These are phyloP conservation scores for Leucoptera coffeella DNA, from an alignment of 2,888 invertebrate genomes.

Conservation along the genomic window DNA sequence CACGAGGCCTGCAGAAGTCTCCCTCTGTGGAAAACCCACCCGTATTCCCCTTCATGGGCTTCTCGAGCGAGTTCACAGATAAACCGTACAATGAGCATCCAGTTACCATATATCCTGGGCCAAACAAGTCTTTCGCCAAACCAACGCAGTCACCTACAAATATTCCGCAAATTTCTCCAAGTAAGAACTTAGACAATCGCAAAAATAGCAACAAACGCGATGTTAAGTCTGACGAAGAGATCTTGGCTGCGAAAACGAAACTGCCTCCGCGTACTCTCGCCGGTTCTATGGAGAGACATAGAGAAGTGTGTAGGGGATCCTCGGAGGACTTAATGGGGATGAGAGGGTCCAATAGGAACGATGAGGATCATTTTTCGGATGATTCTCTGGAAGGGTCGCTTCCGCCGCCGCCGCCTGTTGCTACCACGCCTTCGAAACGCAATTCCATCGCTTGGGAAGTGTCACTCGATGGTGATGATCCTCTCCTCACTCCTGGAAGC, in stretches of 20 bases:
- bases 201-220: conserved; percentile 27
- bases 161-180: conserved; percentile 34
- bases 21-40: conserved; percentile 38
- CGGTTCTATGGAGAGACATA: conserved; percentile 68
- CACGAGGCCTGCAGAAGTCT: conserved; percentile 24
- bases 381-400: conserved; percentile 76
- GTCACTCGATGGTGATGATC: conserved; percentile 66
- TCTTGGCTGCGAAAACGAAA: conserved; percentile 43
- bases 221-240: conserved; percentile 25
- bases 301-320: conserved; percentile 68
- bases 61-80: conserved; percentile 40
- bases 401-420: conserved; percentile 49
- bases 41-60: conserved; percentile 44
- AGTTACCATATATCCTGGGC: conserved; percentile 61
- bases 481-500: conserved; percentile 63
- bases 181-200: conserved; percentile 21
- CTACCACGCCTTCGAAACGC: conserved; percentile 60
- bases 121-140: conserved; percentile 29
- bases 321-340: conserved; percentile 36
- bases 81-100: conserved; percentile 59
- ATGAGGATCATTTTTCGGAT: conserved; percentile 67
- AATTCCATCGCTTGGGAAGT: conserved; percentile 87
- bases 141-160: conserved; percentile 37
- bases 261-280: conserved; percentile 65
- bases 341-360: conserved; percentile 26